Evolutionary conservation across 2,888 invertebrate genomes (phyloP), one percentile per base, ranked within the genome.

Genomic region (Caradrina clavipalpis): DNA sequence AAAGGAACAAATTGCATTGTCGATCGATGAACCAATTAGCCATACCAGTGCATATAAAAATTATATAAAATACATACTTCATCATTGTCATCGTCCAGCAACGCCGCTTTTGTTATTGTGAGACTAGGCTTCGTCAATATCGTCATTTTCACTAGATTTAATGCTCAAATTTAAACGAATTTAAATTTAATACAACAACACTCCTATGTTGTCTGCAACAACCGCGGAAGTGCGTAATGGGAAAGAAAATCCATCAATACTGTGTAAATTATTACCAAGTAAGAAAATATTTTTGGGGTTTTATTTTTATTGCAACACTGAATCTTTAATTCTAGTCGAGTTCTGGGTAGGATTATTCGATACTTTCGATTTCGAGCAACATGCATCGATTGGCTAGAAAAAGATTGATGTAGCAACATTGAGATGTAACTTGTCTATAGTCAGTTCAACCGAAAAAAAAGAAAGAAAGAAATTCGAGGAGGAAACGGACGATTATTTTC

Each of bases 51-150:
- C 31, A 19, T 57, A 22, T 0, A 42, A 22, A 35, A 49, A n/a
- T 59, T 71, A 70, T 39, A 67, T 15, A 51, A 45, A 45, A 80
- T 84, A 89, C 90, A 75, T 77, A 93, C 93, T 90, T 94, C 90
- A 86, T 92, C 87, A 78, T 87, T 78, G 78, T 82, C 79, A 82
- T 96, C 96, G 53, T 97, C 95, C 53, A 97, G 97, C 85, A 98
- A 91, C 60, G 98, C 97, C 83, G 94, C 93, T 93, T 98, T 98
- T 93, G 98, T 98, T 78, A 97, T 97, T 64, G 97, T 96, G 19
- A 88, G 73, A 75, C 97, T 96, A 39, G 97, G 97, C 91, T 98
- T 98, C 10, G 97, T 97, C 85, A 98, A 96, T 90, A 98, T 97
- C 75, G 98, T 98, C 98, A 98, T 98, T 31, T 67, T 76, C 73